These are phyloP conservation scores for Danio albolineatus DNA, from an alignment of 2,797 vertebrate genomes.

Conservation along the genomic window DNA sequence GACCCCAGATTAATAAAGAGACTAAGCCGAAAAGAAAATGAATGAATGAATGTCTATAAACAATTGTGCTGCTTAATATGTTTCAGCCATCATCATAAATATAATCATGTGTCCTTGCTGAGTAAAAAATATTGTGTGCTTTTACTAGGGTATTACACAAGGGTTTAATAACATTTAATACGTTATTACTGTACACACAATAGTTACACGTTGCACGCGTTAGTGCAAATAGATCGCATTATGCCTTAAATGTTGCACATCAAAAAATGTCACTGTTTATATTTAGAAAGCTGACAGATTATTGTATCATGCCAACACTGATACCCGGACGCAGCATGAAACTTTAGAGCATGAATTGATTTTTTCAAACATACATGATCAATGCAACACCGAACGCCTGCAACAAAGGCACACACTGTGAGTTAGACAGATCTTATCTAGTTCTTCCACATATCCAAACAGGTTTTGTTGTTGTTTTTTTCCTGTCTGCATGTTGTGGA, in stretches of 20 bases:
- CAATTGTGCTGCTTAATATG: not conserved
- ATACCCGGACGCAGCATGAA: not conserved
- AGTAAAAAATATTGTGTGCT: not conserved
- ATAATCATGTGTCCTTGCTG: not conserved
- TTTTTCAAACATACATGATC: not conserved
- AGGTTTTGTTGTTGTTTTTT: constrained; percentile 12
- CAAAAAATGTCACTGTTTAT: constrained; percentile 25
- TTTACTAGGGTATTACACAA: not conserved
- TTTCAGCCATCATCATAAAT: not conserved
- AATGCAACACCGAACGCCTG: not conserved
- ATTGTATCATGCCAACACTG: constrained; percentile 14
- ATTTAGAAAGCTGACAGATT: not conserved
- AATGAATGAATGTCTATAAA: too few species aligned
- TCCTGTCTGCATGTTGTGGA: constrained; percentile 34
- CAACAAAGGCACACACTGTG: not conserved
- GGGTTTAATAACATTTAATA: not conserved
- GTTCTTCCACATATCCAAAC: constrained; percentile 50
- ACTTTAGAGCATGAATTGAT: not conserved
- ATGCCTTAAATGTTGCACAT: not conserved
- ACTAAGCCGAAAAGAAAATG: too few species aligned
- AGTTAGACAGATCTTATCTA: constrained; percentile 15
- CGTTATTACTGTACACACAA: constrained; percentile 2
- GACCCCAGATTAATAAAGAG: too few species aligned
- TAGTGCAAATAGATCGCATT: not conserved
- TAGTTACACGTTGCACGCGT: not conserved